These are phyloP conservation scores for Drosophila prolongata DNA, from an alignment of 2,888 invertebrate species.

Conservation along the genomic window DNA sequence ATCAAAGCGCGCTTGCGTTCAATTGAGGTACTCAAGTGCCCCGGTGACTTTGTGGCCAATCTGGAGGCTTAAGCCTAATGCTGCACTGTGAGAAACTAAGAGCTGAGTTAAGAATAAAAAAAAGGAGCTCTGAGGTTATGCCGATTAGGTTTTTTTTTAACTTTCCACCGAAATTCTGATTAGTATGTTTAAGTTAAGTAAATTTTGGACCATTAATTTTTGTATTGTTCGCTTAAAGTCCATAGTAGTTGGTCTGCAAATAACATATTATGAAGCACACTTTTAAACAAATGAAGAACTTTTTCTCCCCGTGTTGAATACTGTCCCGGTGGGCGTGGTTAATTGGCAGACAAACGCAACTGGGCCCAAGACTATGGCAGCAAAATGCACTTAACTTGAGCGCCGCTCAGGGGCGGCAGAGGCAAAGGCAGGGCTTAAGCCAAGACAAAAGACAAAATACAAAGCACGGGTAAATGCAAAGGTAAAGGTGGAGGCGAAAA, in stretches of 20 bases:
- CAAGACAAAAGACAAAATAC: conserved; percentile 15
- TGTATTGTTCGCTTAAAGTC: too few species aligned
- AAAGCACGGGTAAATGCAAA: conserved; percentile 8
- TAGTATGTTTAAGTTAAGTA: too few species aligned
- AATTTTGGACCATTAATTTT: too few species aligned
- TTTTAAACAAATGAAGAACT: not conserved
- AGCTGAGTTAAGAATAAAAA: too few species aligned
- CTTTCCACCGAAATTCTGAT: too few species aligned
- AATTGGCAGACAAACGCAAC: conserved; percentile 51
- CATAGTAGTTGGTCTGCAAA: too few species aligned
- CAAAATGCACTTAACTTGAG: conserved; percentile 68
- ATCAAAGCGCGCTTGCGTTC: conserved; percentile 33
- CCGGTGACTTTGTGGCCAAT: conserved; percentile 42
- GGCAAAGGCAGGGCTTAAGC: conserved; percentile 5
- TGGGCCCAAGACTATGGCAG: conserved; percentile 46
- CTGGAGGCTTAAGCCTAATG: conserved; percentile 53
- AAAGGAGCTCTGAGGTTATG: too few species aligned
- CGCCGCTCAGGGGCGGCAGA: conserved; percentile 30
- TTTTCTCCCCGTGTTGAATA: conserved; percentile 15
- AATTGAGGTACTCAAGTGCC: conserved; percentile 20
- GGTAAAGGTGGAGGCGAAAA: conserved; percentile 7
- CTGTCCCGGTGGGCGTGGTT: conserved; percentile 38
- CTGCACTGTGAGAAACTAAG: conserved; percentile 5
- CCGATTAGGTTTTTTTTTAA: too few species aligned
- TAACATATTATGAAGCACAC: too few species aligned